phyloP scores from a whole-genome alignment of 2,113 vertebrate genomes.

The Albula glossodonta region DNA sequence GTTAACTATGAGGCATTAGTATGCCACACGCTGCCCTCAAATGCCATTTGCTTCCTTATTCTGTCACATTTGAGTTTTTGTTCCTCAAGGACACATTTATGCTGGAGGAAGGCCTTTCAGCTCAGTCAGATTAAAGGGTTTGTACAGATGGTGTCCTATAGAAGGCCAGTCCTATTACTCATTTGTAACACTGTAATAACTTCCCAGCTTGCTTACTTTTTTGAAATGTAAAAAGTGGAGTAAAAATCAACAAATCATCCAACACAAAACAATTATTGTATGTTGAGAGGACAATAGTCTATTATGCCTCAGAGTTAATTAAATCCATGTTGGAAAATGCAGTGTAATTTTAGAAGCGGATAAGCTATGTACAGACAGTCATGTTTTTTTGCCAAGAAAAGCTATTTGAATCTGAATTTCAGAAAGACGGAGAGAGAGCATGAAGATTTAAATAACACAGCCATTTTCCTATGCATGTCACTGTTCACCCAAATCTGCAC shows the following conservation, averaged over 20 bases:
- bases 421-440: constrained; percentile 29
- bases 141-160: background rate
- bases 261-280: no score
- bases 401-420: constrained; percentile 27
- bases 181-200: background rate
- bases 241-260: no score
- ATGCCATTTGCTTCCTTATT: background rate
- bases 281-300: no score
- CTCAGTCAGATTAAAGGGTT: background rate
- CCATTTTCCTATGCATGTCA: constrained; percentile 64
- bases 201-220: background rate
- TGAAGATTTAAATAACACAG: constrained; percentile 24
- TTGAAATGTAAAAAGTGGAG: no score
- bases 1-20: background rate
- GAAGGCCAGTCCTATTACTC: background rate
- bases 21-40: background rate
- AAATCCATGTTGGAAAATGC: no score
- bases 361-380: no score
- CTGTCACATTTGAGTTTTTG: background rate
- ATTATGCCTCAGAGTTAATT: no score
- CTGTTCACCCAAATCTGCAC: constrained; percentile 68
- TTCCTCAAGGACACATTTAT: background rate
- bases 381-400: background rate
- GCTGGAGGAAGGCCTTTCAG: background rate
- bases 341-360: no score